Percentiles rank a stretch among this genome's conserved stretches.
These are phyloP conservation scores for Priocnemis perturbator DNA, from an alignment of 2,888 invertebrate species.

Conservation along the genomic window DNA sequence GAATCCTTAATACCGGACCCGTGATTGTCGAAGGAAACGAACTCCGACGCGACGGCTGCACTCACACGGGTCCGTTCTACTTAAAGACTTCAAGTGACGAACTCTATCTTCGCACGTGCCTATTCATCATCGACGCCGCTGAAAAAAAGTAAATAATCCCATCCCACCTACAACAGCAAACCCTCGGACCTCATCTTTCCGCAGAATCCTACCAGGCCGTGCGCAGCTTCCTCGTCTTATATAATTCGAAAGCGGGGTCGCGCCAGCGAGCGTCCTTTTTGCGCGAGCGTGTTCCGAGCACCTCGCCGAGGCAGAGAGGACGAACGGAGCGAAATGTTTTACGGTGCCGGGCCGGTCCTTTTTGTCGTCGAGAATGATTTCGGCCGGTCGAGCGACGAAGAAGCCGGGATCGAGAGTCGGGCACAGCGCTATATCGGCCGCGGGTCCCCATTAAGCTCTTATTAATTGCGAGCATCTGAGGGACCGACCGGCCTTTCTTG, in stretches of 20 bases:
- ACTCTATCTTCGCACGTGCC: no score
- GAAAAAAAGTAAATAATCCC: no score
- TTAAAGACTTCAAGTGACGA: no score
- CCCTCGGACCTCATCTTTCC: no score
- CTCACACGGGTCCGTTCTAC: no score
- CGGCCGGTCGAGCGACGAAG: constrained; percentile 48
- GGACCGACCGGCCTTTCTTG: constrained; percentile 72
- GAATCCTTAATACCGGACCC: no score
- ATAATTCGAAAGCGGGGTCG: constrained; percentile 22
- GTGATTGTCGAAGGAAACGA: no score
- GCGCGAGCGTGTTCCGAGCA: constrained; percentile 58
- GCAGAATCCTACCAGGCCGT: not conserved
- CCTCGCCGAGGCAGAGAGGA: constrained; percentile 43
- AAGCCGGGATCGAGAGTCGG: constrained; percentile 34
- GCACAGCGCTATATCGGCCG: constrained; percentile 66
- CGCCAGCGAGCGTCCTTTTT: constrained; percentile 59
- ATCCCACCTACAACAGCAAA: no score
- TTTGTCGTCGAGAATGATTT: constrained; percentile 59
- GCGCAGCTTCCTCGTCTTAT: constrained; percentile 26
- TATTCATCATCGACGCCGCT: no score
- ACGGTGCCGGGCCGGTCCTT: constrained; percentile 57
- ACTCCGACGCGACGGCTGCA: no score
- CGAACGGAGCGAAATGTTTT: constrained; percentile 67
- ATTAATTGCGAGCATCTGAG: constrained; percentile 74
- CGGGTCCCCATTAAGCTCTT: constrained; percentile 73